Evolutionary conservation across 2,113 vertebrate species (phyloP).

Genomic region (Mastomys coucha): DNA sequence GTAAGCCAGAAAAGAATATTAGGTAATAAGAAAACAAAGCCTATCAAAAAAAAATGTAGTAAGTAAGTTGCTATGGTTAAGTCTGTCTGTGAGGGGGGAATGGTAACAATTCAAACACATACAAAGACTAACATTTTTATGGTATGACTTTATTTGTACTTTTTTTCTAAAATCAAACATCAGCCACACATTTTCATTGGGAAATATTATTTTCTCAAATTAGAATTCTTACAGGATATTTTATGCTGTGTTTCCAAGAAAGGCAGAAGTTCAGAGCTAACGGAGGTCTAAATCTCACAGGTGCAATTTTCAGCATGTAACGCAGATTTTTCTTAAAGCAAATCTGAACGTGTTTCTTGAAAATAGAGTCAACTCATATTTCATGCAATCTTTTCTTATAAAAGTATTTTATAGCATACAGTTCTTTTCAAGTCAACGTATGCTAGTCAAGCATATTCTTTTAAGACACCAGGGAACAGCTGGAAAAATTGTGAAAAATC

Average conservation of each 20-base stretch:
- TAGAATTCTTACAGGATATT: background rate
- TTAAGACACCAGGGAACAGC: slow-evolving; percentile 48
- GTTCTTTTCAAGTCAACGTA: slow-evolving; percentile 61
- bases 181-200: background rate
- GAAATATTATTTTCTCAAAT: slow-evolving; percentile 30
- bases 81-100: background rate
- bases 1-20: background rate
- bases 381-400: slow-evolving; percentile 63
- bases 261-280: background rate
- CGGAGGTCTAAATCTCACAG: slow-evolving; percentile 38
- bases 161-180: background rate
- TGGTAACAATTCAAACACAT: background rate
- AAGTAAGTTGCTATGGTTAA: background rate
- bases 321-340: slow-evolving; percentile 50
- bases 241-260: background rate
- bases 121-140: background rate
- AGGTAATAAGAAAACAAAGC: background rate
- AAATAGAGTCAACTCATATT: slow-evolving; percentile 53
- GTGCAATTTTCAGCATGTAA: slow-evolving; percentile 53
- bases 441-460: slow-evolving; percentile 68
- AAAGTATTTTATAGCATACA: slow-evolving; percentile 43
- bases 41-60: background rate
- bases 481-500: slow-evolving; percentile 70
- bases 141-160: background rate
- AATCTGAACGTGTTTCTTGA: slow-evolving; percentile 51